These are phyloP conservation scores for Mormyrops attenuatus DNA, from an alignment of 2,797 vertebrate species.

Conservation along the genomic window DNA sequence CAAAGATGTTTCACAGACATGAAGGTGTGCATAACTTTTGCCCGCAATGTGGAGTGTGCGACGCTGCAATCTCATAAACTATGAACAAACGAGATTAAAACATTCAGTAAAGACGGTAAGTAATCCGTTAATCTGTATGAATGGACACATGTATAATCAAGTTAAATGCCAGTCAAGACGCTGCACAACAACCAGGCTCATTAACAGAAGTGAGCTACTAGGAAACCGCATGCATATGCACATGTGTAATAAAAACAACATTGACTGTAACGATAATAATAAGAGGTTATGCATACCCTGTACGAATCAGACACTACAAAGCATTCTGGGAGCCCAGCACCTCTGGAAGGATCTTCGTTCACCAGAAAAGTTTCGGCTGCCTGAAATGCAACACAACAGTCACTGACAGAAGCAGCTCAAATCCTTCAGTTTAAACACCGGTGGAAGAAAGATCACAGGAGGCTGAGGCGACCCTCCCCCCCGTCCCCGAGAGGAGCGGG, in stretches of 20 bases:
- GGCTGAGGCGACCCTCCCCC: not conserved
- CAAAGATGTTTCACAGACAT: not conserved
- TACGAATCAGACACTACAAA: conserved; percentile 77
- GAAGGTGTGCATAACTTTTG: not conserved
- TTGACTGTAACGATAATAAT: conserved; percentile 17
- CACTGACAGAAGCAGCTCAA: conserved; percentile 38
- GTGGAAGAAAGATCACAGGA: not conserved
- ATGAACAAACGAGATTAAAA: not conserved
- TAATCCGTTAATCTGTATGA: not conserved
- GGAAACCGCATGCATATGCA: not conserved
- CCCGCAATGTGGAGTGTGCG: not conserved
- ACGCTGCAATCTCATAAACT: not conserved
- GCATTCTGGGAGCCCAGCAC: conserved; percentile 73
- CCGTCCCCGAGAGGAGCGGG: not conserved
- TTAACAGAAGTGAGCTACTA: conserved; percentile 33
- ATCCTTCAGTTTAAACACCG: conserved; percentile 2
- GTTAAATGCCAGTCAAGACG: not conserved
- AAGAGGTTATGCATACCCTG: conserved; percentile 60
- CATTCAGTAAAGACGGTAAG: not conserved
- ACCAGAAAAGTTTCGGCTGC: conserved; percentile 73
- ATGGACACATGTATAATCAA: not conserved
- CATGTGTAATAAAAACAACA: conserved; percentile 19
- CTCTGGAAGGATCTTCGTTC: conserved; percentile 73
- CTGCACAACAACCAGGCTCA: not conserved
- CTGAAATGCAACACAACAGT: conserved; percentile 64